Evolutionary conservation across 64 coral and sea anemone genomes (phyloP).

Genomic region (Montipora foliosa): DNA sequence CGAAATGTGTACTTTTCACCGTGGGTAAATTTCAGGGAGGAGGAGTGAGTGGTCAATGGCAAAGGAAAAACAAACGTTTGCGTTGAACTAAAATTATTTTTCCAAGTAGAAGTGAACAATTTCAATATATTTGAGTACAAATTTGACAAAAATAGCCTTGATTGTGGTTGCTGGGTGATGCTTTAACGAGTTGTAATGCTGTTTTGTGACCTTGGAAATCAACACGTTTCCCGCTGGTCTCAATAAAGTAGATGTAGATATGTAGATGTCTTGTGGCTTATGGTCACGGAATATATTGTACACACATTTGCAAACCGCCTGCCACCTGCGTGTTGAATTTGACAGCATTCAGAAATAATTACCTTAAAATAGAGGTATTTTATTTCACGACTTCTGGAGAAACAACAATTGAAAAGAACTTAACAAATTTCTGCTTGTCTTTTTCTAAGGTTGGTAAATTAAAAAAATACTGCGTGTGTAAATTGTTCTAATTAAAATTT

Average conservation of each 20-base stretch:
- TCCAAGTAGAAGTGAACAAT: neutral
- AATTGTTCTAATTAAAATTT: too few species aligned
- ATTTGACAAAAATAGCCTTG: neutral
- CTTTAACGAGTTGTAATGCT: neutral
- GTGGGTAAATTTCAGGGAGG: neutral
- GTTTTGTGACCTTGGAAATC: conserved; percentile 29
- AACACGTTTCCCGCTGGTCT: conserved; percentile 16
- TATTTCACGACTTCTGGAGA: neutral
- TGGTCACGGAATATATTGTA: conserved; percentile 41
- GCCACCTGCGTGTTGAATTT: conserved; percentile 8
- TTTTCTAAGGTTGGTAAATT: neutral
- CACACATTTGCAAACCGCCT: neutral
- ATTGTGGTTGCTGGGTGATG: conserved; percentile 20
- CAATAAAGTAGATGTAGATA: too few species aligned
- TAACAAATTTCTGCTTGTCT: neutral
- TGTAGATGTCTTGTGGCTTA: neutral
- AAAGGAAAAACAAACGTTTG: neutral
- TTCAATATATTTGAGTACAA: neutral
- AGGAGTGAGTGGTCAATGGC: neutral
- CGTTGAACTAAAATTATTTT: neutral
- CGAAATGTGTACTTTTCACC: too few species aligned
- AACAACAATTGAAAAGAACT: neutral
- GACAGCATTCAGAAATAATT: conserved; percentile 34
- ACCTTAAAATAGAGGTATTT: neutral
- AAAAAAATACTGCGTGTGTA: too few species aligned